These are phyloP conservation scores for Drosophila mulleri DNA, from an alignment of 2,888 invertebrate genomes.

Conservation along the genomic window DNA sequence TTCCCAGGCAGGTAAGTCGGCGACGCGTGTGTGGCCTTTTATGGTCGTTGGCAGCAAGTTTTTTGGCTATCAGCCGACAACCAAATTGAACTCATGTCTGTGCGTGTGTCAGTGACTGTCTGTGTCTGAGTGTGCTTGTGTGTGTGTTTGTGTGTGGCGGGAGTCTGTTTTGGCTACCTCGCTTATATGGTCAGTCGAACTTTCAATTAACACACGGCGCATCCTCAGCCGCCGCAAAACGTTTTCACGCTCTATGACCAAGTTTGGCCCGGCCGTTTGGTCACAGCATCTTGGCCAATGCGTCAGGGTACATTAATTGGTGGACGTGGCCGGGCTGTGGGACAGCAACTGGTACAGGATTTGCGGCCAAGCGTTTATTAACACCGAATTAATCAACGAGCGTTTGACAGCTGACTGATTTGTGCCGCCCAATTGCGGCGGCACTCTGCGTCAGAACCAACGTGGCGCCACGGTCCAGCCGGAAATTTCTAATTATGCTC, in stretches of 20 bases:
- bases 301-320: constrained; percentile 64
- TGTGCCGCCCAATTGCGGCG: constrained; percentile 47
- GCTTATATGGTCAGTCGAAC: constrained; percentile 74
- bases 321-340: constrained; percentile 36
- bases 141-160: constrained; percentile 39
- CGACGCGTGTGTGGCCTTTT: constrained; percentile 75
- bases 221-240: constrained; percentile 67
- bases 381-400: constrained; percentile 78
- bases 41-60: constrained; percentile 53
- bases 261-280: constrained; percentile 58
- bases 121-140: background rate
- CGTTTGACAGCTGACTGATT: constrained; percentile 79
- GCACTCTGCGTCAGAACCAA: constrained; percentile 39
- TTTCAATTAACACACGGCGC: constrained; percentile 78
- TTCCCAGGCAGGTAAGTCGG: constrained; percentile 60
- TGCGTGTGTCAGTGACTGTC: background rate
- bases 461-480: constrained; percentile 63
- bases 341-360: constrained; percentile 33
- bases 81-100: constrained; percentile 67
- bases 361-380: constrained; percentile 66
- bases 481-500: constrained; percentile 62
- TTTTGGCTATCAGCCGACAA: constrained; percentile 77
- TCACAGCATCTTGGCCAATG: constrained; percentile 49
- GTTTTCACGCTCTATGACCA: constrained; percentile 77
- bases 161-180: constrained; percentile 62